Conservation (phyloP, 2,797 vertebrate genomes). For the Pipistrellus nathusii region DNA sequence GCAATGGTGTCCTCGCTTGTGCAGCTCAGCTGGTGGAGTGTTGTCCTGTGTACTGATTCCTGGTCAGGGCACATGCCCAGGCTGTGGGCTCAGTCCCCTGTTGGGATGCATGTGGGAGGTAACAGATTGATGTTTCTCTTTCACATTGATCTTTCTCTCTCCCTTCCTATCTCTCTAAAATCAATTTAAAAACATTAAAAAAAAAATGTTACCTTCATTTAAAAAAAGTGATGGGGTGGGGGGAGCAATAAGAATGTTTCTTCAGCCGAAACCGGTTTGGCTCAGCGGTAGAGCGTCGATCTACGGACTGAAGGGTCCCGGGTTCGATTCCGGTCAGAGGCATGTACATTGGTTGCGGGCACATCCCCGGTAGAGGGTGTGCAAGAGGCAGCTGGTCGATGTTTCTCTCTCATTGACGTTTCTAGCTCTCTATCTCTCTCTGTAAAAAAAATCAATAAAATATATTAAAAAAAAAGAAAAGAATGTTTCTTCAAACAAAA, state of each 20-base stretch:
- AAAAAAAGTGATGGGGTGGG: background rate
- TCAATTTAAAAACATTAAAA: background rate
- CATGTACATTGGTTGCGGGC: no score
- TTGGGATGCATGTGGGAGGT: background rate
- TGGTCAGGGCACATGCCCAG: background rate
- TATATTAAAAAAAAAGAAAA: no score
- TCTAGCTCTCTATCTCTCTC: no score
- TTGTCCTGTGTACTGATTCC: background rate
- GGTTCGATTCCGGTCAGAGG: no score
- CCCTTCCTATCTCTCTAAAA: background rate
- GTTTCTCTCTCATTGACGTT: no score
- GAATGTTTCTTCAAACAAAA: background rate
- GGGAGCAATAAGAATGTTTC: background rate
- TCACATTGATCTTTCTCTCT: background rate
- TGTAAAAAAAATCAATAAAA: no score
- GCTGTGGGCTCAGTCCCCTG: background rate
- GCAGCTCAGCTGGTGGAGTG: background rate
- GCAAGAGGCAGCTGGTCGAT: no score
- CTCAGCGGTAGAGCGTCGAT: no score
- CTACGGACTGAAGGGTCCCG: no score
- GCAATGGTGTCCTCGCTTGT: background rate
- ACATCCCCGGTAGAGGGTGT: no score
- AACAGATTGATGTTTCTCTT: background rate
- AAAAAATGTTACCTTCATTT: background rate
- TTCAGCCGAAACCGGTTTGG: no score